Evolutionary conservation across 2,888 invertebrate genomes (phyloP).

Genomic region (Mellilla xanthometata): DNA sequence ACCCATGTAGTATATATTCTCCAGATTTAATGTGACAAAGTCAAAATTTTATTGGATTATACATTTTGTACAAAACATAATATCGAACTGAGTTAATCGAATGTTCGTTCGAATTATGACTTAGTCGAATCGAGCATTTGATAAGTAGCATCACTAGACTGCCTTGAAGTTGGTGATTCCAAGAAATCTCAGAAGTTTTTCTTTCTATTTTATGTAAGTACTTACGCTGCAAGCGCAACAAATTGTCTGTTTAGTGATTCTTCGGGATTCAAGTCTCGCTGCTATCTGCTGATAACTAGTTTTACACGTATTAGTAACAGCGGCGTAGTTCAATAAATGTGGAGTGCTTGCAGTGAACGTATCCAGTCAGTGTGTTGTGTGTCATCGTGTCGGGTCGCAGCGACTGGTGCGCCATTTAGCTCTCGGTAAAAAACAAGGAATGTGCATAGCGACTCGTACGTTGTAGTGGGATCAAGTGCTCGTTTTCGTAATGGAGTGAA

Average conservation of each 20-base stretch:
- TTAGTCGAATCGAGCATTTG: background rate
- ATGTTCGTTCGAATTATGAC: too few species aligned
- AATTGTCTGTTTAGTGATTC: slow-evolving; percentile 48
- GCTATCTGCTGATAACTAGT: slow-evolving; percentile 34
- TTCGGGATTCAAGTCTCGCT: slow-evolving; percentile 39
- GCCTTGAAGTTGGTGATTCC: slow-evolving; percentile 71
- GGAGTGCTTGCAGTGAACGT: slow-evolving; percentile 41
- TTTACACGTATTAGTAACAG: slow-evolving; percentile 34
- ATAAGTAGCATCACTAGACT: slow-evolving; percentile 22
- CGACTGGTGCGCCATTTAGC: slow-evolving; percentile 72
- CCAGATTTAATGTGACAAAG: too few species aligned
- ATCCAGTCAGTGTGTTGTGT: slow-evolving; percentile 67
- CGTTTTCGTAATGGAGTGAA: slow-evolving; percentile 65
- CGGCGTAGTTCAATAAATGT: slow-evolving; percentile 52
- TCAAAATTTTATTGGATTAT: too few species aligned
- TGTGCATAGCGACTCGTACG: slow-evolving; percentile 55
- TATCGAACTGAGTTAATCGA: too few species aligned
- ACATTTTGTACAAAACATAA: too few species aligned
- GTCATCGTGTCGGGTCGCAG: slow-evolving; percentile 69
- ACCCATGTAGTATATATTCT: too few species aligned
- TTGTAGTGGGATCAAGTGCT: slow-evolving; percentile 48
- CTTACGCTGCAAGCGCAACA: slow-evolving; percentile 50
- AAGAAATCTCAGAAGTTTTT: slow-evolving; percentile 62
- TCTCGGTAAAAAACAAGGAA: slow-evolving; percentile 61
- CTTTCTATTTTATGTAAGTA: slow-evolving; percentile 73